A percentile compares a stretch with the other conserved stretches of the same genome.
phyloP scores from a whole-genome alignment of 2,888 invertebrate genomes.

The Protodeltote pygarga region DNA sequence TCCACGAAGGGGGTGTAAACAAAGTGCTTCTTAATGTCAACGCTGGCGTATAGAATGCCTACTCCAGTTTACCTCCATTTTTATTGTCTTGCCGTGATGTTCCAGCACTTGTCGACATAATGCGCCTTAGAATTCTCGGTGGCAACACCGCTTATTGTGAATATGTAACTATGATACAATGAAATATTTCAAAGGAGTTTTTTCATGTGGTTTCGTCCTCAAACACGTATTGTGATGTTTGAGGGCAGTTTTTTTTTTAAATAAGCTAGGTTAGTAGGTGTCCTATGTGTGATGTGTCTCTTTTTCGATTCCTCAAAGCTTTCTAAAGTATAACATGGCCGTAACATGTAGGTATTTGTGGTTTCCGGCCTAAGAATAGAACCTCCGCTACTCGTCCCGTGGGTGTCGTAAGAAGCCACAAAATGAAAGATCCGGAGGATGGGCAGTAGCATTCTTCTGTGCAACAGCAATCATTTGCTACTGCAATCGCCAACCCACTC shows the following conservation, averaged over 20 bases:
- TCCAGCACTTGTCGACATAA: constrained; percentile 18
- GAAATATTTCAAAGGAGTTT: constrained; percentile 36
- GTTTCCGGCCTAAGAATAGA: too few relatives aligned
- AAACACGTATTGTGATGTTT: background rate
- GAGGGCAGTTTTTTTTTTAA: background rate
- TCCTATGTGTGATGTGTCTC: too few relatives aligned
- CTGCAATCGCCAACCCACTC: too few relatives aligned
- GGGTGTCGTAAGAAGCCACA: too few relatives aligned
- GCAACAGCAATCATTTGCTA: too few relatives aligned
- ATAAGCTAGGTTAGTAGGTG: too few relatives aligned
- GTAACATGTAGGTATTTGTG: too few relatives aligned
- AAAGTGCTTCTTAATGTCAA: constrained; percentile 45
- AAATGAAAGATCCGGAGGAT: too few relatives aligned
- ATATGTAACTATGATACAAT: constrained; percentile 31
- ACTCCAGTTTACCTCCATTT: constrained; percentile 42
- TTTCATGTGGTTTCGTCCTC: constrained; percentile 19
- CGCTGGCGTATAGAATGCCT: constrained; percentile 42
- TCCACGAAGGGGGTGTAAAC: constrained; percentile 25
- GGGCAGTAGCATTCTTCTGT: too few relatives aligned
- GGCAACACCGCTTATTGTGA: constrained; percentile 33
- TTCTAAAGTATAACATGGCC: too few relatives aligned
- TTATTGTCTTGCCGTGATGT: constrained; percentile 47
- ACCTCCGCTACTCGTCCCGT: too few relatives aligned
- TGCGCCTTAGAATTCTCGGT: constrained; percentile 44
- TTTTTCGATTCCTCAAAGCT: too few relatives aligned